Evolutionary conservation across 2,113 vertebrate genomes (phyloP).

Genomic region (Neogale vison): DNA sequence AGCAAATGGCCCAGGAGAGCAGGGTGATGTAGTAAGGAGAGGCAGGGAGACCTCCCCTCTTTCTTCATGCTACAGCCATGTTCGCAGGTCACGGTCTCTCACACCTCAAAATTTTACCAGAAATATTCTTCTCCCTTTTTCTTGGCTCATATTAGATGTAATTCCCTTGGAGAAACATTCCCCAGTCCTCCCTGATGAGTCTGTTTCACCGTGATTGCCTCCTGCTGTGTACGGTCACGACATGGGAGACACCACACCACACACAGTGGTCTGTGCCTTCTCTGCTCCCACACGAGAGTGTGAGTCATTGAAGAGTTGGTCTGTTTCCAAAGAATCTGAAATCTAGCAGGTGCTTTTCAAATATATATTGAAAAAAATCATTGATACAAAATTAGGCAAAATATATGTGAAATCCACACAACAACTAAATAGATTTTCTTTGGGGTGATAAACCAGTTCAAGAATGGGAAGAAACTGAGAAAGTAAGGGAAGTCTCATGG

Average conservation of each 20-base stretch:
- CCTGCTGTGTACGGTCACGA: too few species aligned
- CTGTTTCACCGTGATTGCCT: not conserved
- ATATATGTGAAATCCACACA: not conserved
- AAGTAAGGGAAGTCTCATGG: not conserved
- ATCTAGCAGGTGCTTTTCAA: not conserved
- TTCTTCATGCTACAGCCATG: not conserved
- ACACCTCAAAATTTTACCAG: not conserved
- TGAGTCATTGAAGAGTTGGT: not conserved
- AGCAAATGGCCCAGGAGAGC: not conserved
- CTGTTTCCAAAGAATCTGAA: not conserved
- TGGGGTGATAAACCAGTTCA: not conserved
- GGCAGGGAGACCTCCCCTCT: not conserved
- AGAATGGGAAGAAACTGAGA: not conserved
- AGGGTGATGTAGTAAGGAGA: not conserved
- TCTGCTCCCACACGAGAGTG: not conserved
- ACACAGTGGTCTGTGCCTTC: fast-evolving
- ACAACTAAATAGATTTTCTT: not conserved
- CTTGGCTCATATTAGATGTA: not conserved
- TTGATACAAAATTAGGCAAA: not conserved
- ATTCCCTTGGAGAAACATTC: not conserved
- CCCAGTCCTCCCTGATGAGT: not conserved
- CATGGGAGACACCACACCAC: not conserved
- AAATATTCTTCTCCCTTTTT: not conserved
- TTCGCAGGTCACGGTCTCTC: not conserved
- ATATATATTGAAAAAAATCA: not conserved